Evolutionary conservation across 2,888 invertebrate genomes (phyloP), one percentile per base, ranked within the genome.

Genomic region (Leucophenga montana): DNA sequence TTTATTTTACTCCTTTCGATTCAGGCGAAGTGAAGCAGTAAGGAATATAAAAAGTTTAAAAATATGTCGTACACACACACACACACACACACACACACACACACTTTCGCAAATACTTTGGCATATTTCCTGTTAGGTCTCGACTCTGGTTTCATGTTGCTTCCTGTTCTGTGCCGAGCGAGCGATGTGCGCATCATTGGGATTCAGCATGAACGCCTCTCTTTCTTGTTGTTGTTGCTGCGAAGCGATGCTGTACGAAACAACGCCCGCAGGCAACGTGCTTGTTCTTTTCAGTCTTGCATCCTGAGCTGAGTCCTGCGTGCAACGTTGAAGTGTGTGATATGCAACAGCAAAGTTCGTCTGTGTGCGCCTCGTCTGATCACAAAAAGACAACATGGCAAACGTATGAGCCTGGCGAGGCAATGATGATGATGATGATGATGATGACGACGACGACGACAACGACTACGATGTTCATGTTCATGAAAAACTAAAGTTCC

Each of bases 61-160:
- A 82, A 84, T 81, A 81, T 84, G 80, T 81, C 80, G 83, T 77
- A 83, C 85, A 76, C 75, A 79, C 79, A 84, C 78, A 79, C 80
- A 79, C 76, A 82, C 77, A 81, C 77, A 77, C 69, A 71, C 39
- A 48, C 54, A 57, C 9, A 39, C 8, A 39, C 8, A 39, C 39
- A 39, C 8, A 8, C 39, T 5, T 2, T 27, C 39, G 3, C 5
- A 39, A 39, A 39, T 39, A 39, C 39, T 39, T 39, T 39, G 39
- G 39, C 39, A 11, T 39, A 8, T 39, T 39, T 39, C 11, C 39
- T 39, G 39, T 39, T 39, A 39, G 39, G 39, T 39, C 39, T n/a
- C 50, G 50, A 18, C 50, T 4, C 27, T 16, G 59, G n/a, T 59
- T 59, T 18, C 62, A 6, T 46, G 13, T 14, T 39, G 62, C 46